Evolutionary conservation across 2,888 invertebrate genomes (phyloP), one percentile per base, ranked within the genome.

Genomic region (Mesorhabditis belari): DNA sequence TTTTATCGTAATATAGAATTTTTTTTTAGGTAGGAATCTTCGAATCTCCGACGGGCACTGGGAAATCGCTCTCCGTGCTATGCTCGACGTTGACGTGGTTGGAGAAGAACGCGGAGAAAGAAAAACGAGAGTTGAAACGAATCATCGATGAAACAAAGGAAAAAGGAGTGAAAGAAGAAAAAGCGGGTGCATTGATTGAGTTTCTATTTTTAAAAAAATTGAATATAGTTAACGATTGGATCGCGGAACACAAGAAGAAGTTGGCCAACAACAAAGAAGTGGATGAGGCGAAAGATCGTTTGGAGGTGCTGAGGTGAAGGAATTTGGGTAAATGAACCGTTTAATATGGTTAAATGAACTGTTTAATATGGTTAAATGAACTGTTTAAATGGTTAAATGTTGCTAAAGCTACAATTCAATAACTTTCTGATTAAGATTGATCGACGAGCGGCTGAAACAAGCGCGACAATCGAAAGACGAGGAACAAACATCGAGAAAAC

Each of bases 41-140:
- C 55, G 80, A 79, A 58, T 77, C 76, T n/a, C 79, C 78, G 19
- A 80, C 77, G 2, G 79, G 79, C 24, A 76, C 89, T 2, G 79
- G 93, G 0, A 94, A 95, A 84, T 91, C 93, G 0, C 83, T 98
- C 68, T 94, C 93, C 74, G 87, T 96, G 57, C 90, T 95, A 67
- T 98, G 96, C 83, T 90, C 90, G 17, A 88, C 91, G 0, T 82
- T 96, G 17, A 88, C 88, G 66, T 98, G 95, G 95, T 83, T 94
- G 54, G 85, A 86, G 5, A 19, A 17, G 25, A n/a, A n/a, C n/a
- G n/a, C n/a, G n/a, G n/a, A n/a, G n/a, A n/a, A n/a, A n/a, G n/a
- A n/a, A n/a, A n/a, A n/a, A 12, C 44, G 44, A n/a, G n/a, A 44
- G n/a, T 12, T 44, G 9, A n/a, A 12, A 44, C 9, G n/a, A 44